phyloP scores from a whole-genome alignment of 2,888 invertebrate genomes.

The Zygogramma bicolorata region DNA sequence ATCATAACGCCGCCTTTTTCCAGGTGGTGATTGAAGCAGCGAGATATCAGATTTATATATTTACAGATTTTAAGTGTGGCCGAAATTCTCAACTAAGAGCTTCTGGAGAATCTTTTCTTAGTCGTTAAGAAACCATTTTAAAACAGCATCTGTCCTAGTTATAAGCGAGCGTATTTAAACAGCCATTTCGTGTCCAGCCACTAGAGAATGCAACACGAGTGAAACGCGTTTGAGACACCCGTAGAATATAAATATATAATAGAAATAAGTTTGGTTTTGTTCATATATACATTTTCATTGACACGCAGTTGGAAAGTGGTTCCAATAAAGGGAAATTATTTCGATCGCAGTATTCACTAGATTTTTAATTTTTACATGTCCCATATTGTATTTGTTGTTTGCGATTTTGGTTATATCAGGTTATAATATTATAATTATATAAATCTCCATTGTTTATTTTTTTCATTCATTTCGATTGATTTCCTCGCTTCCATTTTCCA shows the following conservation, averaged over 20 bases:
- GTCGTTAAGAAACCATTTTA: conserved; percentile 51
- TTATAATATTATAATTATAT: conserved; percentile 21
- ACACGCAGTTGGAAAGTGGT: conserved; percentile 35
- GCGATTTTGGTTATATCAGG: conserved; percentile 7
- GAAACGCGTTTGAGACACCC: conserved; percentile 20
- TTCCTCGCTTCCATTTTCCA: conserved; percentile 7
- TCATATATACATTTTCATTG: conserved; percentile 25
- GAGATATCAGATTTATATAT: conserved; percentile 63
- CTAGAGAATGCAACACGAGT: conserved; percentile 28
- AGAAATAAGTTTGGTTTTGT: conserved; percentile 47
- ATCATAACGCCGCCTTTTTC: conserved; percentile 45
- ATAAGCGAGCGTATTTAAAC: conserved; percentile 47
- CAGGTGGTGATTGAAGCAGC: conserved; percentile 57
- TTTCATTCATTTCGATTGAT: conserved; percentile 28
- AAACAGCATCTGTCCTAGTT: conserved; percentile 46
- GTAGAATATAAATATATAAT: conserved; percentile 29
- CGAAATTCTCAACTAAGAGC: conserved; percentile 48
- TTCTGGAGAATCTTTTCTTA: conserved; percentile 52
- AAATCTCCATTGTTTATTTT: conserved; percentile 39
- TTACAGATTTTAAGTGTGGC: conserved; percentile 63
- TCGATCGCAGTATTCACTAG: conserved; percentile 37
- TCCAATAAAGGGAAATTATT: conserved; percentile 30
- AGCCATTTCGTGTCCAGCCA: conserved; percentile 36
- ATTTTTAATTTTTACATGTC: conserved; percentile 33
- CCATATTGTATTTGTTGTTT: conserved; percentile 14